Base-by-base conservation (phyloP, 1,140 invertebrate species). In the Teleogryllus occipitalis region DNA sequence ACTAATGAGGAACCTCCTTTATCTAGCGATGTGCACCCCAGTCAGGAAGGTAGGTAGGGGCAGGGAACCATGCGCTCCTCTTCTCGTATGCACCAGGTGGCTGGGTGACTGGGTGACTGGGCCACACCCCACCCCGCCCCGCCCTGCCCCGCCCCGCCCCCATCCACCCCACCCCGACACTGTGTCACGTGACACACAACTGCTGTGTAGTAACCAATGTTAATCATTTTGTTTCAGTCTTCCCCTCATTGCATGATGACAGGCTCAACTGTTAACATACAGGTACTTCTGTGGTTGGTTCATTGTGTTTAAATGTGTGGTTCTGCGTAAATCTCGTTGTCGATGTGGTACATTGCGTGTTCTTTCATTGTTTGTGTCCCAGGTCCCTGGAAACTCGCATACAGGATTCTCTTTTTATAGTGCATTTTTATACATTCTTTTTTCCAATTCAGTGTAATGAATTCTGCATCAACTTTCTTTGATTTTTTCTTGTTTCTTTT, bases 171-270 rank as follows among this genome's bases (percentile, higher is more conserved):
- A 54, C 49, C 49, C 15, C 49, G 49, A 54, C 49, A 54, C 49
- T 54, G 49, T 54, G 49, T 54, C 49, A 54, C 49, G 49, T 54
- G 49, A 54, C 49, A 54, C 49, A 54, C 15, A 75, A 81, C 75
- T 74, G 76, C 39, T 82, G 80, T 82, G 78, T 82, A 81, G 81
- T 81, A 81, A 81, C 81, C 78, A 80, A 82, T 81, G 74, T 82
- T 81, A 82, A 82, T 83, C 81, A 78, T 84, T 84, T 84, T 84
- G 83, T 84, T 84, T 84, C 84, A 84, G 84, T 83, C 82, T 81
- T 80, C 82, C 83, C 79, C 83, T 82, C 81, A 83, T 84, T 85
- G 84, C 83, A 83, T 84, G 84, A 83, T 83, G 82, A 82, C 84
- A 82, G 83, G 81, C 81, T 82, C 83, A 81, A 82, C 83, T 84